A percentile compares a stretch with the other conserved stretches of the same genome.
Conservation (phyloP, 2,113 vertebrate genomes). For the Lophotis ruficrista region DNA sequence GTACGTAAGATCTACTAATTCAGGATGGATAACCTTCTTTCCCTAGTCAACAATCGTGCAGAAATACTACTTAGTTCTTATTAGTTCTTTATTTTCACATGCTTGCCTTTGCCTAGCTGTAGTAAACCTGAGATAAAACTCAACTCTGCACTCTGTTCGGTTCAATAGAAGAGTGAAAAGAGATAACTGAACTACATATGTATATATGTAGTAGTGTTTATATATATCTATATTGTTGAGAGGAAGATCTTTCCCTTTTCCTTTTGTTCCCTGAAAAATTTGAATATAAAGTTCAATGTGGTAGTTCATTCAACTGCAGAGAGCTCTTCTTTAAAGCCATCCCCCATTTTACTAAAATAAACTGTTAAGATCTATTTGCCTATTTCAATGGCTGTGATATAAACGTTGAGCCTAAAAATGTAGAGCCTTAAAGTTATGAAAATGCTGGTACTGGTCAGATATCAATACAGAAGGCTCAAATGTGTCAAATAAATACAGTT, state of each 20-base stretch:
- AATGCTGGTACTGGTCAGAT: not conserved
- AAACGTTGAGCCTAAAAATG: not conserved
- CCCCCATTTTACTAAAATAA: not conserved
- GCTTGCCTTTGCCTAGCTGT: not conserved
- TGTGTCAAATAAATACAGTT: not conserved
- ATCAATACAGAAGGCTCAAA: not conserved
- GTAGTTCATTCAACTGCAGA: not conserved
- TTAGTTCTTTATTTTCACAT: not conserved
- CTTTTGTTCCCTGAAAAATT: not conserved
- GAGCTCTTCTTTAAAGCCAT: not conserved
- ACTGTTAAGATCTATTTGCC: not conserved
- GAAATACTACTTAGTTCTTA: not conserved
- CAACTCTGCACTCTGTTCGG: not conserved
- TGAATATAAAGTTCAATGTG: not conserved
- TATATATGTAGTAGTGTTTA: not conserved
- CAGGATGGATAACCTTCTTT: not conserved
- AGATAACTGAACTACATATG: not conserved
- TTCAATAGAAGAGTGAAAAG: not conserved
- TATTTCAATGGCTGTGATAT: not conserved
- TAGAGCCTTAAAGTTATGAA: not conserved
- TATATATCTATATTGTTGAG: not conserved
- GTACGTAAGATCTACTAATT: not conserved
- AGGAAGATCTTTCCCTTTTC: not conserved
- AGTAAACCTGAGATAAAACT: not conserved
- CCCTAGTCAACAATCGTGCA: not conserved